These are phyloP conservation scores for Aphodius sticticus DNA, from an alignment of 2,888 invertebrate species.

Conservation along the genomic window DNA sequence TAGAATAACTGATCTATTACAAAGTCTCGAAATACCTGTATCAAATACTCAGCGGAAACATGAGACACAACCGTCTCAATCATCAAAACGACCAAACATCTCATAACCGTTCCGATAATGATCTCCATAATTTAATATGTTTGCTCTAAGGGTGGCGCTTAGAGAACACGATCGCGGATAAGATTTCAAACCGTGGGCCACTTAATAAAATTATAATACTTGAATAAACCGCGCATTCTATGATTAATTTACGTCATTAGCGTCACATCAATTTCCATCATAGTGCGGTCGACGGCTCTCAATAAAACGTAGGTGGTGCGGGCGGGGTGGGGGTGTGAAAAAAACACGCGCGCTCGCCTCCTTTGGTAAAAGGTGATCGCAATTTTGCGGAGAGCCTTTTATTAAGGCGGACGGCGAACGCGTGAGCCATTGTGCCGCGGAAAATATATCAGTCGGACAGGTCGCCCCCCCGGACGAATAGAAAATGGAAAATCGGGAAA, in stretches of 20 bases:
- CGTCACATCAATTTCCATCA: constrained; percentile 37
- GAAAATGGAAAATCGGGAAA: constrained; percentile 23
- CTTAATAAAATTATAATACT: constrained; percentile 38
- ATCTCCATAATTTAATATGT: background rate
- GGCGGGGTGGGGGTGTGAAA: background rate
- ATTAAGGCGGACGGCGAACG: constrained; percentile 9
- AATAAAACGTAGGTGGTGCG: background rate
- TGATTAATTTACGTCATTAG: constrained; percentile 38
- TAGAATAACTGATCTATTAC: no score
- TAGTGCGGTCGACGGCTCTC: constrained; percentile 15
- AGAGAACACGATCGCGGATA: background rate
- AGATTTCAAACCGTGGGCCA: constrained; percentile 23
- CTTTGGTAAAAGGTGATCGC: constrained; percentile 17
- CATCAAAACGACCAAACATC: background rate
- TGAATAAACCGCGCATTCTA: constrained; percentile 31
- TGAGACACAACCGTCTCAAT: background rate
- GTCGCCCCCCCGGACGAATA: constrained; percentile 7
- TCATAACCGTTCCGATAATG: background rate
- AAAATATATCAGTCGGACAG: constrained; percentile 19
- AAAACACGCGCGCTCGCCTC: background rate
- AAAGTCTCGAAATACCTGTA: background rate
- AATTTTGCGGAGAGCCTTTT: constrained; percentile 24
- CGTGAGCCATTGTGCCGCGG: constrained; percentile 17
- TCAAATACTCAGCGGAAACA: background rate
- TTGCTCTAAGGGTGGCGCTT: background rate